A percentile compares a stretch with the other conserved stretches of the same genome.
These are phyloP conservation scores for Synanthedon vespiformis DNA, from an alignment of 2,888 invertebrate genomes.

Conservation along the genomic window DNA sequence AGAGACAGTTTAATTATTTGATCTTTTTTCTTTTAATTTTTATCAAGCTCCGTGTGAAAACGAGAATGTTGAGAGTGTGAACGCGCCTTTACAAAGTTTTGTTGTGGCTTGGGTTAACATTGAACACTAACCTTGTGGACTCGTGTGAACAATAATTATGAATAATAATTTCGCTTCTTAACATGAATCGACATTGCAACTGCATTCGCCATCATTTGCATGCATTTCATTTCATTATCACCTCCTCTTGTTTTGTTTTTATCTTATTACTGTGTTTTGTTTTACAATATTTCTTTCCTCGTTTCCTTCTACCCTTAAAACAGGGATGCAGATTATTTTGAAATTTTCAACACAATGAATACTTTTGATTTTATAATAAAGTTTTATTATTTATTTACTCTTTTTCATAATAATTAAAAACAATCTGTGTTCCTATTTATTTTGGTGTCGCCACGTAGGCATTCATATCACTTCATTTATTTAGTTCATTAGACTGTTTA, in stretches of 20 bases:
- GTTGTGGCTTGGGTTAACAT: conserved; percentile 62
- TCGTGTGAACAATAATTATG: conserved; percentile 32
- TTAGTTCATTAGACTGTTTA: conserved; percentile 5
- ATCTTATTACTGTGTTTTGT: not conserved
- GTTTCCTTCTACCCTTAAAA: conserved; percentile 1
- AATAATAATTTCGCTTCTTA: conserved; percentile 31
- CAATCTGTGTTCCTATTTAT: too few relatives aligned
- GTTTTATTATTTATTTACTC: too few relatives aligned
- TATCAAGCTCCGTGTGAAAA: too few relatives aligned
- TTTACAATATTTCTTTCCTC: conserved; percentile 1
- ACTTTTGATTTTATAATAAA: too few relatives aligned
- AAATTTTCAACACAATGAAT: too few relatives aligned
- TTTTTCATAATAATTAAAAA: too few relatives aligned
- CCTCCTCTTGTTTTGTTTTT: not conserved
- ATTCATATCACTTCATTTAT: conserved; percentile 13
- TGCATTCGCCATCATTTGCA: conserved; percentile 42
- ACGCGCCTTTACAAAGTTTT: conserved; percentile 38
- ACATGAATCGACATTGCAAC: conserved; percentile 52
- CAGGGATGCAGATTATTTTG: too few relatives aligned
- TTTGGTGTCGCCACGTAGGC: too few relatives aligned
- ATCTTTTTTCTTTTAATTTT: too few relatives aligned
- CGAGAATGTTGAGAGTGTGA: too few relatives aligned
- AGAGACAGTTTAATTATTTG: conserved; percentile 5
- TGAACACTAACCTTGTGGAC: conserved; percentile 23
- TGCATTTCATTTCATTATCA: conserved; percentile 20